Evolutionary conservation across 2,113 vertebrate species (phyloP).

Genomic region (Xiphophorus maculatus): DNA sequence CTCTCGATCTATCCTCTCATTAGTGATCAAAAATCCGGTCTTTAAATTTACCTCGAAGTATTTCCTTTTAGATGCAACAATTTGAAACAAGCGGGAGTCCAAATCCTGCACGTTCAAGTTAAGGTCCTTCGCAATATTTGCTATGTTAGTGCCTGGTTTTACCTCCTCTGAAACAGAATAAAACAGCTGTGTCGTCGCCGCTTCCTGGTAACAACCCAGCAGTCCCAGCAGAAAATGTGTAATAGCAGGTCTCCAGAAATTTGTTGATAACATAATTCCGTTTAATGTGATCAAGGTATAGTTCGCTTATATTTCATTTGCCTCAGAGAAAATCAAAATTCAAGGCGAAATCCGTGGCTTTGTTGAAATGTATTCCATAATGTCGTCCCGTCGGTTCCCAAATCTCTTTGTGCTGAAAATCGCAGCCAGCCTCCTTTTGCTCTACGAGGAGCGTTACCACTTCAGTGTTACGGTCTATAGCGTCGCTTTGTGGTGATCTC

Average conservation of each 20-base stretch:
- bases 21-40: slow-evolving; percentile 64
- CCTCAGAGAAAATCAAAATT: background rate
- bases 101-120: slow-evolving; percentile 62
- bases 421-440: slow-evolving; percentile 13
- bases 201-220: slow-evolving; percentile 50
- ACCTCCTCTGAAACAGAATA: slow-evolving; percentile 72
- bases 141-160: slow-evolving; percentile 63
- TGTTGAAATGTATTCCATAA: slow-evolving; percentile 3
- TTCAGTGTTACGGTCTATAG: slow-evolving; percentile 48
- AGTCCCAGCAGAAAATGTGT: slow-evolving; percentile 36
- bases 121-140: slow-evolving; percentile 71
- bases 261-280: slow-evolving; percentile 51
- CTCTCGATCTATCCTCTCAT: slow-evolving; percentile 69
- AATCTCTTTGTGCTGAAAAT: slow-evolving; percentile 61
- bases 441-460: slow-evolving; percentile 54
- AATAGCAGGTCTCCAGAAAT: slow-evolving; percentile 15
- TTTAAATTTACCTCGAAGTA: slow-evolving; percentile 71
- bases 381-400: background rate
- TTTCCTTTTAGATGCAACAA: slow-evolving; percentile 64
- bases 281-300: background rate
- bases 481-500: slow-evolving; percentile 58
- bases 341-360: background rate
- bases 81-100: slow-evolving; percentile 58
- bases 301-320: background rate
- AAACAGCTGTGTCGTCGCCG: slow-evolving; percentile 55